A percentile compares a stretch with the other conserved stretches of the same genome.
Conservation (phyloP, 2,888 invertebrate species). For the Tipula lateralis region DNA sequence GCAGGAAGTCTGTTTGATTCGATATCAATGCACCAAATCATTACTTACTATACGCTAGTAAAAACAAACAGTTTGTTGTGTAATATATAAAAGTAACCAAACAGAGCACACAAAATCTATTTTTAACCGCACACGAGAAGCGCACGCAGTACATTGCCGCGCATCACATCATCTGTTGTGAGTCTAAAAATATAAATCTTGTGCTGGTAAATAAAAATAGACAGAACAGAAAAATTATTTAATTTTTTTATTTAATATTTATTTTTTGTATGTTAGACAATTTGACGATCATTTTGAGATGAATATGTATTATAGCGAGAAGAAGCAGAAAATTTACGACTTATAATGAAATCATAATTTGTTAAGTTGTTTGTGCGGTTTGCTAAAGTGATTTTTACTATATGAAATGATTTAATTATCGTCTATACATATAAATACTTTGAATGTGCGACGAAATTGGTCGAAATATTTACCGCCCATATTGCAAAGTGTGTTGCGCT, state of each 20-base stretch:
- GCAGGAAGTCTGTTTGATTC: conserved; percentile 8
- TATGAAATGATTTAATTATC: background rate
- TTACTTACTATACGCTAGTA: background rate
- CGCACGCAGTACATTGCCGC: background rate
- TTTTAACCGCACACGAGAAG: background rate
- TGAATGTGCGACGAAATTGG: background rate
- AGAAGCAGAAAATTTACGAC: background rate
- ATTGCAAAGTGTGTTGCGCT: background rate
- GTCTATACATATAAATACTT: too few relatives aligned
- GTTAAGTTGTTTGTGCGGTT: background rate
- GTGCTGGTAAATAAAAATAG: background rate
- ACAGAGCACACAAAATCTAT: background rate
- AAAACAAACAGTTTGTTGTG: background rate
- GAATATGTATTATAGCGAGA: background rate
- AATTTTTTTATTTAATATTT: too few relatives aligned
- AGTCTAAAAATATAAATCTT: background rate
- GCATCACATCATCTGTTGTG: background rate
- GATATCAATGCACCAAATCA: background rate
- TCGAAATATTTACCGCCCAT: background rate
- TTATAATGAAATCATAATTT: conserved; percentile 4
- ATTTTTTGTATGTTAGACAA: background rate
- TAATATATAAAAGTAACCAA: background rate
- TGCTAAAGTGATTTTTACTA: background rate
- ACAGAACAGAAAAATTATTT: background rate
- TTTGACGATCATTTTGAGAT: background rate